Base-by-base conservation (phyloP, 2,888 invertebrate species). In the Mythimna vitellina region DNA sequence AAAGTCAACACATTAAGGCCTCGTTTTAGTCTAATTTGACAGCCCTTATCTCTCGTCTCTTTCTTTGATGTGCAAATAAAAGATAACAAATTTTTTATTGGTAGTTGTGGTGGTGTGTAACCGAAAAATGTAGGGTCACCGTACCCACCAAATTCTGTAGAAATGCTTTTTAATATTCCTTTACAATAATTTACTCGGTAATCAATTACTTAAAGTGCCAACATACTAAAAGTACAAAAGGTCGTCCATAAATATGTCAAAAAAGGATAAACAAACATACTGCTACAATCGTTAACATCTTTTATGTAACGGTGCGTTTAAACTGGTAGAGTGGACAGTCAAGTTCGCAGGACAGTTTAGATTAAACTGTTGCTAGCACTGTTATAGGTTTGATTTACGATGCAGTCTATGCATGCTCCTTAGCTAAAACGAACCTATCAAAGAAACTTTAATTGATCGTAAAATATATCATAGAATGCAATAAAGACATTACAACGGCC, bases 181-280 rank as follows among this genome's bases (percentile, higher is more conserved):
- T 73, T 66, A 46, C 12, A 35, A 35, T 60, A 46, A 77, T 53
- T 77, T 25, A 29, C 22, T 53, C 9, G 1, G 8, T 77, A 58
- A 53, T 76, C 25, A 60, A 46, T 77, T 42, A 78, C 42, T 53
- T 10, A 22, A 10, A 12, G 14, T 22, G 49, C 54, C 20, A 25
- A 20, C 14, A 20, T 10, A 6, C 10, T 29, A 1, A 3, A 20
- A 12, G 12, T 12, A 38, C 9, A 70, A 46, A 25, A 38, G 5
- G 62, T 62, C 20, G 10, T 5, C 1, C 10, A 14, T 29, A 63
- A 35, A 71, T 22, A 25, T 63, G 62, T 71, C 62, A 25, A n/a
- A 25, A n/a, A 56, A 25, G 25, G 14, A 56, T 56, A 64, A 79
- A 76, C 51, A 65, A 64, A 76, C 71, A 64, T n/a, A 38, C 35